phyloP scores from a whole-genome alignment of 2,888 invertebrate genomes.

The Leucophenga montana region DNA sequence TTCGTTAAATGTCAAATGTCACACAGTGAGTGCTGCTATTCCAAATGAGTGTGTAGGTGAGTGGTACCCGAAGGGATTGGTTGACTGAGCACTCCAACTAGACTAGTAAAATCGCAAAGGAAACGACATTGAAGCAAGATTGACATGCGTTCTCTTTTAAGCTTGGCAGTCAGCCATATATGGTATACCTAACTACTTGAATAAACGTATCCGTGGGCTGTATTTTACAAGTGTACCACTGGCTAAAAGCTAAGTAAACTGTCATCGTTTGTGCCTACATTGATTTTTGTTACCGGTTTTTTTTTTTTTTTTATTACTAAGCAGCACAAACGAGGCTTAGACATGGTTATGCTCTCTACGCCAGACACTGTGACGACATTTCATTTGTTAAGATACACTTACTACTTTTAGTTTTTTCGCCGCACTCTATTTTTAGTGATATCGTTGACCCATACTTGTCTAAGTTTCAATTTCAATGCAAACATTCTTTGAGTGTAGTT shows the following conservation, averaged over 20 bases:
- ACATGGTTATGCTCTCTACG: background rate
- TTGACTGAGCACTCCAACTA: background rate
- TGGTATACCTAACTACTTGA: background rate
- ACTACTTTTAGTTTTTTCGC: no score
- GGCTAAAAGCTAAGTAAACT: conserved; percentile 13
- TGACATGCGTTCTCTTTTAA: background rate
- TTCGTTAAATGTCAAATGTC: conserved; percentile 14
- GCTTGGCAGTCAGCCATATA: conserved; percentile 15
- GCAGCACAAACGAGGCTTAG: background rate
- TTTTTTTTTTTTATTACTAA: background rate
- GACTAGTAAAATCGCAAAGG: background rate
- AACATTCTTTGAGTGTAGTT: no score
- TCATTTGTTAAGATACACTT: no score
- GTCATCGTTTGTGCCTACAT: conserved; percentile 3
- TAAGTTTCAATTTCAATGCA: no score
- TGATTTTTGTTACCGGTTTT: conserved; percentile 1
- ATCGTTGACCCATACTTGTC: no score
- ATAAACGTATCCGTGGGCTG: background rate
- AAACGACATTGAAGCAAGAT: conserved; percentile 11
- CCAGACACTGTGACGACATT: conserved; percentile 13
- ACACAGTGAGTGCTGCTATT: background rate
- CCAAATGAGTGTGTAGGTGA: background rate
- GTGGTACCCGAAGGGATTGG: background rate
- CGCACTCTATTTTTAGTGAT: no score
- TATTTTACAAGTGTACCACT: background rate